Evolutionary conservation across 2,888 invertebrate species (phyloP).

Genomic region (Apocheima hispidaria): DNA sequence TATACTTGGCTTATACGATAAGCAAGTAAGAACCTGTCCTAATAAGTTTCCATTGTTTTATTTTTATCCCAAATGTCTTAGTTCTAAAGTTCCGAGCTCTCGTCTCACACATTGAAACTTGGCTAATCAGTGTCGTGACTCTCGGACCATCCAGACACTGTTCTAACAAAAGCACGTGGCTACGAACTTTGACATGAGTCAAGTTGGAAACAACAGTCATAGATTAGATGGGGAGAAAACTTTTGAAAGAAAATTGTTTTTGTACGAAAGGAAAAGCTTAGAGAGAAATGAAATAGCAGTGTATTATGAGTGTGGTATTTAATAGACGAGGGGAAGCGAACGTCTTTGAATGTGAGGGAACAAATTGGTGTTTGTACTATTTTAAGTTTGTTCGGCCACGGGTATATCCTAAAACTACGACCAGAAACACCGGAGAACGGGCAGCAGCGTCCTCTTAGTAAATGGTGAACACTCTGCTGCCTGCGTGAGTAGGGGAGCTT

Average conservation of each 20-base stretch:
- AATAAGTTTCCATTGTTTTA: not conserved
- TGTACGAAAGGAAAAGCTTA: not conserved
- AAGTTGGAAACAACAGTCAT: conserved; percentile 5
- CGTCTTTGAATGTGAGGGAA: no score
- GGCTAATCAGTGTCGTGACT: conserved; percentile 42
- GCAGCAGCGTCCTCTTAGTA: no score
- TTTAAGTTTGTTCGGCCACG: no score
- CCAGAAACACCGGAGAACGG: no score
- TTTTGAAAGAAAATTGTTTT: not conserved
- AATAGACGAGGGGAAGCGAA: no score
- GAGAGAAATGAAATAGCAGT: not conserved
- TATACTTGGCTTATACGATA: not conserved
- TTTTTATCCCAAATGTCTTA: not conserved
- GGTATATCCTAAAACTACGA: no score
- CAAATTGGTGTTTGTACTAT: no score
- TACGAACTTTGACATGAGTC: conserved; percentile 6
- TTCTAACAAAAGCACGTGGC: conserved; percentile 10
- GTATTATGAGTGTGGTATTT: not conserved
- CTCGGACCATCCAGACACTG: conserved; percentile 7
- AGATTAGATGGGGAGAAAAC: not conserved
- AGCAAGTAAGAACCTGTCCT: not conserved
- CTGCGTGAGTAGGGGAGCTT: no score
- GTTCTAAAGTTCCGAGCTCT: not conserved
- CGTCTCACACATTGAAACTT: conserved; percentile 29
- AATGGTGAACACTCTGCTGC: no score